Conservation (phyloP, 2,797 vertebrate genomes). For the Lagorchestes hirsutus region DNA sequence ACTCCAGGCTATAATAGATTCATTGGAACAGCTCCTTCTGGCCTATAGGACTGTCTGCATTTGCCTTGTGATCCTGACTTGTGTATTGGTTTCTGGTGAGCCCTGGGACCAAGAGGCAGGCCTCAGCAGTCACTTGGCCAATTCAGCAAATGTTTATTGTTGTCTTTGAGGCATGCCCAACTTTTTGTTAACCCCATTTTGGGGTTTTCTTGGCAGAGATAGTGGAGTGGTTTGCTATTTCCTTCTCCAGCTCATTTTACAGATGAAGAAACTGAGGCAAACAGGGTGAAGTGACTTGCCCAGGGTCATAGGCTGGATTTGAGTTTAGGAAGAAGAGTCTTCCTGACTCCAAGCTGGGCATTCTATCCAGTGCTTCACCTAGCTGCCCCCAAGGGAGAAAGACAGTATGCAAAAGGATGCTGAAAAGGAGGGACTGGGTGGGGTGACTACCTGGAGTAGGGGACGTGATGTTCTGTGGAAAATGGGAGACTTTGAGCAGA, state of each 20-base stretch:
- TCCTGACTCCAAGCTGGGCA: no score
- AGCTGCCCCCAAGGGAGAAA: rapidly evolving
- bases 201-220: neutral
- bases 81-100: neutral
- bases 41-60: neutral
- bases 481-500: no score
- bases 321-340: no score
- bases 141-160: neutral
- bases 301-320: no score
- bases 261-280: neutral
- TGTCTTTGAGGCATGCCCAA: no score
- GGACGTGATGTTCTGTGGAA: neutral
- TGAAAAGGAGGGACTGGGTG: neutral
- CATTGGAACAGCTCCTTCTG: neutral
- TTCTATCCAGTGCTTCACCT: neutral
- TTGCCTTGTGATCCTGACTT: neutral
- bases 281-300: neutral
- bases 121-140: neutral
- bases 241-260: neutral
- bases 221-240: neutral
- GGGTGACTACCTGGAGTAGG: neutral
- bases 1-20: neutral
- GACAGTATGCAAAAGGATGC: neutral
- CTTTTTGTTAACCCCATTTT: neutral
- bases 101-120: neutral